Evolutionary conservation across 2,888 invertebrate genomes (phyloP).

Genomic region (Pogonocherus hispidulus): DNA sequence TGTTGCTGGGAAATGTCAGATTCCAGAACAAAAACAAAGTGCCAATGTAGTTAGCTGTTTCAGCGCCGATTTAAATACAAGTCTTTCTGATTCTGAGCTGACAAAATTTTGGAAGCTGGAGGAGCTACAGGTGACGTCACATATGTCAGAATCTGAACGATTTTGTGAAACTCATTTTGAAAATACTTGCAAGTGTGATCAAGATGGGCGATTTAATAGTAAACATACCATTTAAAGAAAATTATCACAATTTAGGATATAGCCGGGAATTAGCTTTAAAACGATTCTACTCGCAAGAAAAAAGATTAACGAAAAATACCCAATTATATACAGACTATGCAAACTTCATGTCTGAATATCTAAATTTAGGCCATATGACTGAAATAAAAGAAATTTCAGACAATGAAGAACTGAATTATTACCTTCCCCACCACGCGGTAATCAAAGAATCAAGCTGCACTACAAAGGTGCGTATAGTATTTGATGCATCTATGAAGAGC

Average conservation of each 20-base stretch:
- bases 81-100: neutral
- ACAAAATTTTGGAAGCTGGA: neutral
- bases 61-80: neutral
- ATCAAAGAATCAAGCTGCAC: conserved; percentile 36
- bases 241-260: neutral
- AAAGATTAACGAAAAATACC: neutral
- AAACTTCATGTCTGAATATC: conserved; percentile 37
- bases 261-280: conserved; percentile 7
- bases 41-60: neutral
- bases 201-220: neutral
- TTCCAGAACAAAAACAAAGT: no score
- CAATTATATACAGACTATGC: conserved; percentile 24
- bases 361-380: neutral
- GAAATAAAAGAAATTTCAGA: neutral
- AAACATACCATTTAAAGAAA: neutral
- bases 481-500: conserved; percentile 29
- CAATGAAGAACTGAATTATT: neutral
- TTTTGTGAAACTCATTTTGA: neutral
- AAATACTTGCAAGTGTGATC: neutral
- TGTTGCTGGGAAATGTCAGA: neutral
- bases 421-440: conserved; percentile 42
- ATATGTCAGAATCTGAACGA: neutral
- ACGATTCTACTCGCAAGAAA: conserved; percentile 10
- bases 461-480: conserved; percentile 40
- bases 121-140: neutral